These are phyloP conservation scores for Colletes latitarsis DNA, from an alignment of 1,140 invertebrate species.

Conservation along the genomic window DNA sequence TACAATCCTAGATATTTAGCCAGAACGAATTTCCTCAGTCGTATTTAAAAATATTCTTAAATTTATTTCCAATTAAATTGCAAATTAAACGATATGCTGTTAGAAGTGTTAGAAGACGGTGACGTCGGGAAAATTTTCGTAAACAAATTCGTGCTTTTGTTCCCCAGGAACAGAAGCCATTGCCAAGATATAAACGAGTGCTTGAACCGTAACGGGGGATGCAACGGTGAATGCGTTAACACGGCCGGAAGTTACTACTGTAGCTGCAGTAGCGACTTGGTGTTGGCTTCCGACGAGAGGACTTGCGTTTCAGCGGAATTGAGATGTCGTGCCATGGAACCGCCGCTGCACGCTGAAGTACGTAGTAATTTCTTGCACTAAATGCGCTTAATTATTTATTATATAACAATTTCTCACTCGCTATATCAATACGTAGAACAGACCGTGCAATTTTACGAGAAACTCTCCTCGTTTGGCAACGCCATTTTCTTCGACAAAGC, in stretches of 20 bases:
- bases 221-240: constrained; percentile 81
- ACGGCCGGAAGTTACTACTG: constrained; percentile 82
- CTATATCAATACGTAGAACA: too few species aligned
- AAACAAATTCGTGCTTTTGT: constrained; percentile 11
- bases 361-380: constrained; percentile 19
- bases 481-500: too few species aligned
- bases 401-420: background rate
- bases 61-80: background rate
- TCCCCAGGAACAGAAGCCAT: constrained; percentile 67
- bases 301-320: constrained; percentile 78
- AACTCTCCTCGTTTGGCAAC: too few species aligned
- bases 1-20: too few species aligned
- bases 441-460: too few species aligned
- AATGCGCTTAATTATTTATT: background rate
- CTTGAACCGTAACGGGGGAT: constrained; percentile 75
- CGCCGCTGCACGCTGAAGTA: constrained; percentile 72
- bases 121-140: background rate
- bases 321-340: constrained; percentile 72
- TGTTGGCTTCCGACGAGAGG: constrained; percentile 80
- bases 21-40: too few species aligned
- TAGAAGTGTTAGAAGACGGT: background rate
- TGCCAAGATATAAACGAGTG: constrained; percentile 77
- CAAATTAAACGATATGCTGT: background rate
- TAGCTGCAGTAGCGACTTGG: constrained; percentile 76
- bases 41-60: background rate